These are phyloP conservation scores for Frankliniella fusca DNA, from an alignment of 2,888 invertebrate species.

Conservation along the genomic window DNA sequence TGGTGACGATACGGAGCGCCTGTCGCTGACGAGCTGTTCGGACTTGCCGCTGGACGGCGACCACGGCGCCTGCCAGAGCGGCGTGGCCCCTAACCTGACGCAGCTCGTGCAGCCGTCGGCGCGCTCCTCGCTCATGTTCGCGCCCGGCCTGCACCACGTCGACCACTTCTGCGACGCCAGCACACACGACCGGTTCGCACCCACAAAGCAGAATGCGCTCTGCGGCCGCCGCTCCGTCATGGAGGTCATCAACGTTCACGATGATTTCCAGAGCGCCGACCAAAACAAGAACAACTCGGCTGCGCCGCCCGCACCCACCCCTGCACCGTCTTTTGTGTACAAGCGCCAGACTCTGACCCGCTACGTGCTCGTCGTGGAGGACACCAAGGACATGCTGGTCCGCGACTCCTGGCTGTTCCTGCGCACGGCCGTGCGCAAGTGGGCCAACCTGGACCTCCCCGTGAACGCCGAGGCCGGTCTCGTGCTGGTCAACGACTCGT, in stretches of 20 bases:
- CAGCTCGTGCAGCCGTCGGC: slow-evolving; percentile 50
- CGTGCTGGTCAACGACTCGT: slow-evolving; percentile 49
- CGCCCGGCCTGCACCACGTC: slow-evolving; percentile 52
- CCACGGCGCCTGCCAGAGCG: slow-evolving; percentile 36
- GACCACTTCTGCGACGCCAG: slow-evolving; percentile 59
- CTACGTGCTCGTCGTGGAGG: slow-evolving; percentile 57
- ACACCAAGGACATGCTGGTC: slow-evolving; percentile 55
- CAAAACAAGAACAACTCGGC: slow-evolving; percentile 41
- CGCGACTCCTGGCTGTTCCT: slow-evolving; percentile 59
- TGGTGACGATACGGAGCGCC: slow-evolving; percentile 46
- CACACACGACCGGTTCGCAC: slow-evolving; percentile 58
- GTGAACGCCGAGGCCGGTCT: slow-evolving; percentile 53
- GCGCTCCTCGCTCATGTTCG: slow-evolving; percentile 54
- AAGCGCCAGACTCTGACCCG: slow-evolving; percentile 53
- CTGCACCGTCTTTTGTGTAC: slow-evolving; percentile 51
- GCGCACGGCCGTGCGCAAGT: slow-evolving; percentile 56
- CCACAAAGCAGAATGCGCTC: slow-evolving; percentile 62
- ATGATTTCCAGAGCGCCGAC: slow-evolving; percentile 48
- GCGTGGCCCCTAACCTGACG: slow-evolving; percentile 40
- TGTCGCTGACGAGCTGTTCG: slow-evolving; percentile 53
- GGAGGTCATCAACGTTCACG: slow-evolving; percentile 55
- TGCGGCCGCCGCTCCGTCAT: slow-evolving; percentile 58
- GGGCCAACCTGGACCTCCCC: slow-evolving; percentile 55
- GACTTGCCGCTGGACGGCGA: slow-evolving; percentile 51
- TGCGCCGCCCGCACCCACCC: slow-evolving; percentile 51